phyloP scores from a whole-genome alignment of 2,888 invertebrate genomes.

The Drosophila birchii region DNA sequence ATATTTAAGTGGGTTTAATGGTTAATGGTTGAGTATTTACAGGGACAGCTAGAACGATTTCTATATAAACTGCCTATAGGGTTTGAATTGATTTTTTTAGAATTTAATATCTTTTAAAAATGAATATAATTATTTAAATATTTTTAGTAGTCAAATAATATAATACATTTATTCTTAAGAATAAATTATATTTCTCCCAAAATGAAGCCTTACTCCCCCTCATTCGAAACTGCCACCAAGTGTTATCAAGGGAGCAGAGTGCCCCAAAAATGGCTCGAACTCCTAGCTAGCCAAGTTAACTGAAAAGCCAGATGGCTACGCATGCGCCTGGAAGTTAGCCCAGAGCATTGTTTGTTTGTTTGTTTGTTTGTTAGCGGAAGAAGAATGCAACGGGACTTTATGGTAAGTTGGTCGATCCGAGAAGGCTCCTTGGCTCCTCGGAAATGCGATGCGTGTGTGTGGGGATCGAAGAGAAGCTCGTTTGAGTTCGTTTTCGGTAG shows the following conservation, averaged over 20 bases:
- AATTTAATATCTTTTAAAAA: too few relatives aligned
- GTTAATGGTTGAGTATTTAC: not conserved
- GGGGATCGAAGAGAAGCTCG: constrained; percentile 39
- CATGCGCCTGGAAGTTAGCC: constrained; percentile 51
- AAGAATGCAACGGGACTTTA: constrained; percentile 80
- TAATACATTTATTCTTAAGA: too few relatives aligned
- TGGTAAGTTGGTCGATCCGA: constrained; percentile 70
- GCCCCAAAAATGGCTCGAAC: constrained; percentile 41
- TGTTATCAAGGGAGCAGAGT: constrained; percentile 42
- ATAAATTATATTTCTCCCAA: not conserved
- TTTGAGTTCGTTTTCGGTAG: constrained; percentile 55
- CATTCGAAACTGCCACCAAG: constrained; percentile 19
- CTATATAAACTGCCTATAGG: rapidly evolving
- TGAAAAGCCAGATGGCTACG: constrained; percentile 51
- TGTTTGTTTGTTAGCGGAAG: constrained; percentile 71
- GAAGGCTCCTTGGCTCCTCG: constrained; percentile 44
- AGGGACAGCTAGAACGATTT: not conserved
- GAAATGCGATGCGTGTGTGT: constrained; percentile 38
- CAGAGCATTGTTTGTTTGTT: constrained; percentile 52
- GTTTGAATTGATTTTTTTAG: not conserved
- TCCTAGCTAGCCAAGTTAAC: constrained; percentile 3
- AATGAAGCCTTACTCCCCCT: not conserved
- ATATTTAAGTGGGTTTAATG: not conserved
- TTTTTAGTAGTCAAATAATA: not conserved
- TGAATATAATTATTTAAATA: too few relatives aligned